Evolutionary conservation across 2,797 vertebrate genomes (phyloP).

Genomic region (Phoeniculus purpureus): DNA sequence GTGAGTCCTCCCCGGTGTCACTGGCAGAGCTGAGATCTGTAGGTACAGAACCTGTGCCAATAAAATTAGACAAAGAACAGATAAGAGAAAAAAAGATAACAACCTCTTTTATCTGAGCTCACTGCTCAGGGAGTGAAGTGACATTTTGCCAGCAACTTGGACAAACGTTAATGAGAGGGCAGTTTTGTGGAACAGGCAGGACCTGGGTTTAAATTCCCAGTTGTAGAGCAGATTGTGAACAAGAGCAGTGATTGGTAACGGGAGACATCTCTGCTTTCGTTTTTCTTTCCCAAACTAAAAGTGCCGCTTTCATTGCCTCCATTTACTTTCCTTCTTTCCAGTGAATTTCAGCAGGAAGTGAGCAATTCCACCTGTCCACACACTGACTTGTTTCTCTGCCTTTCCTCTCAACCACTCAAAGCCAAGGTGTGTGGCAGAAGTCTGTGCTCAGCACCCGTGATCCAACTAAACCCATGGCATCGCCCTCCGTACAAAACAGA

Average conservation of each 20-base stretch:
- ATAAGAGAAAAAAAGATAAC: too few species aligned
- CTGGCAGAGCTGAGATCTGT: not conserved
- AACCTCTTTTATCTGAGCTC: not conserved
- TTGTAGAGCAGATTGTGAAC: not conserved
- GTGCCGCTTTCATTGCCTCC: not conserved
- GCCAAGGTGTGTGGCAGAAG: accelerated
- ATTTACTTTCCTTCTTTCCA: not conserved
- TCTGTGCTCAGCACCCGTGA: not conserved
- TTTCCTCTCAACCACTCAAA: not conserved
- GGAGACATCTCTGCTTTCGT: not conserved
- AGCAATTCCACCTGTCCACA: not conserved
- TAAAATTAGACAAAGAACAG: not conserved
- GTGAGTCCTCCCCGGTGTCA: accelerated
- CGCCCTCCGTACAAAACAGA: not conserved
- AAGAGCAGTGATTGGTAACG: not conserved
- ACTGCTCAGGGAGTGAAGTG: too few species aligned
- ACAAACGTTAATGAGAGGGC: not conserved
- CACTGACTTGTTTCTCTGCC: not conserved
- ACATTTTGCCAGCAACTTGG: not conserved
- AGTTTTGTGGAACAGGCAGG: not conserved
- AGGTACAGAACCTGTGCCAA: not conserved
- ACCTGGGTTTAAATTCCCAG: not conserved
- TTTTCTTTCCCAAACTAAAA: not conserved
- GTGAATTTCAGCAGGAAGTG: not conserved
- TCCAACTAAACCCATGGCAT: not conserved